A percentile compares a stretch with the other conserved stretches of the same genome.
Conservation (phyloP, 2,888 invertebrate species). For the Allophyes oxyacanthae region DNA sequence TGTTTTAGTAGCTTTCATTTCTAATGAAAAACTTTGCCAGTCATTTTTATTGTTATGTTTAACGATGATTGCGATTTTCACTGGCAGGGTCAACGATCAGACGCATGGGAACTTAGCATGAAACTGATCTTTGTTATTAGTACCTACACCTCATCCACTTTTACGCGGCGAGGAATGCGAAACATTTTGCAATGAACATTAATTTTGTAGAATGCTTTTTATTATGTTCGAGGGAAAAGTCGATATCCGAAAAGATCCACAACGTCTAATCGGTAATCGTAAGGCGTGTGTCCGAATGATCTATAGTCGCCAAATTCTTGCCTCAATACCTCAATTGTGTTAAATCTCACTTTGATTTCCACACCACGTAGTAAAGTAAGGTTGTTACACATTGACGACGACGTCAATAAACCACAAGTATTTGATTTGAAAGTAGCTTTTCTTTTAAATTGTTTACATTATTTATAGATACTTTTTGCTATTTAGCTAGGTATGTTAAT, state of each 20-base stretch:
- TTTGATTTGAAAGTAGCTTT: conserved; percentile 44
- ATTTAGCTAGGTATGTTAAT: conserved; percentile 4
- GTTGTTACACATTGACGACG: conserved; percentile 39
- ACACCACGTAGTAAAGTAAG: conserved; percentile 56
- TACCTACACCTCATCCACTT: background rate
- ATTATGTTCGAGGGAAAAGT: too few species aligned
- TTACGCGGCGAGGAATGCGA: too few species aligned
- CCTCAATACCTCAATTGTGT: conserved; percentile 61
- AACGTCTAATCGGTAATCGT: conserved; percentile 48
- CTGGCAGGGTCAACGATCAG: conserved; percentile 67
- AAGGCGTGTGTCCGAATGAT: conserved; percentile 58
- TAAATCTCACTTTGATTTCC: conserved; percentile 58
- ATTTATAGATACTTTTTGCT: conserved; percentile 5
- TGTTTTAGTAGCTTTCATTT: conserved; percentile 78
- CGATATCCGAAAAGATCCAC: conserved; percentile 2
- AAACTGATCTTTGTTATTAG: conserved; percentile 29
- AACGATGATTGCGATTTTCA: conserved; percentile 67
- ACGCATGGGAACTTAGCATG: conserved; percentile 33
- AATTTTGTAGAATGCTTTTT: too few species aligned
- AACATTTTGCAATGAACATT: too few species aligned
- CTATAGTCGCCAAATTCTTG: conserved; percentile 61
- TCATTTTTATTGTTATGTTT: conserved; percentile 71
- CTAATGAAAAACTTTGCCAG: conserved; percentile 70
- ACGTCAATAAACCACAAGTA: conserved; percentile 42
- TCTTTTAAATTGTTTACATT: conserved; percentile 23